Percentiles rank a stretch among this genome's conserved stretches.
phyloP scores from a whole-genome alignment of 2,113 vertebrate genomes.

The Dicaeum eximium region DNA sequence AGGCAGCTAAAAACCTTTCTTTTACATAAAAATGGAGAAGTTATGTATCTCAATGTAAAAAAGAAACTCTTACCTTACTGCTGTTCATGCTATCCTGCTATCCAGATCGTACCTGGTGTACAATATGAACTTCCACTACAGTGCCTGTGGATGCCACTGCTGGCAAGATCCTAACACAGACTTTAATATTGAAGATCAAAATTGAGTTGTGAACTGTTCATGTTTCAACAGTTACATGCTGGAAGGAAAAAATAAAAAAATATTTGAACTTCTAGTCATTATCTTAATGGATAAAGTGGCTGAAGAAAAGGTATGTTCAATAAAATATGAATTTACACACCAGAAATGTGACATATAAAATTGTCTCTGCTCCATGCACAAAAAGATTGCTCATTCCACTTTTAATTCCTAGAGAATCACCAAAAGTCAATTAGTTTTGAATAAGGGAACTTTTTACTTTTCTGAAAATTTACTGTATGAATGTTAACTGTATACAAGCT shows the following conservation, averaged over 20 bases:
- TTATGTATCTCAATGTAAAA: neutral
- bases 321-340: neutral
- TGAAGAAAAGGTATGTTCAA: neutral
- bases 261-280: neutral
- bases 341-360: neutral
- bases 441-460: neutral
- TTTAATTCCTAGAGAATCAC: neutral
- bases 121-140: neutral
- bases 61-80: neutral
- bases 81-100: neutral
- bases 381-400: neutral
- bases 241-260: neutral
- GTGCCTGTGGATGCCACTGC: neutral
- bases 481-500: neutral
- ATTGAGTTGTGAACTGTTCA: neutral
- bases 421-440: neutral
- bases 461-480: neutral
- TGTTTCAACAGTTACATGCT: neutral
- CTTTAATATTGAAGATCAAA: neutral
- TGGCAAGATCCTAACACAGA: neutral
- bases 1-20: neutral
- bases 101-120: fast-evolving
- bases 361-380: neutral
- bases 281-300: neutral
- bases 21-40: neutral